These are phyloP conservation scores for Anisognathus igniventris DNA, from an alignment of 2,797 vertebrate genomes.

Conservation along the genomic window DNA sequence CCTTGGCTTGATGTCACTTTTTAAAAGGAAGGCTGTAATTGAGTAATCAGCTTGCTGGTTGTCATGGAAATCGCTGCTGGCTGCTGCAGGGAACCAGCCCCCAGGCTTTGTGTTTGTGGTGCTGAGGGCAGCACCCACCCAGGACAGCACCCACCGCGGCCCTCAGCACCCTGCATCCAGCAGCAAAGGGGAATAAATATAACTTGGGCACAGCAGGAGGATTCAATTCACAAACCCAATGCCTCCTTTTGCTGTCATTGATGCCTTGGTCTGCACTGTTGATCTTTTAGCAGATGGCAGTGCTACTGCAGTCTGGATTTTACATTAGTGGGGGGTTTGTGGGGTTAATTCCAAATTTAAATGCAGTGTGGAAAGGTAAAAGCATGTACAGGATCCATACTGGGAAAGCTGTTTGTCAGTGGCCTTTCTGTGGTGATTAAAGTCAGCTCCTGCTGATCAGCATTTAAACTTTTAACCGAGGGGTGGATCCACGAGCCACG, in stretches of 20 bases:
- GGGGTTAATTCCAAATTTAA: not conserved
- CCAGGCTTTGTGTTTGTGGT: not conserved
- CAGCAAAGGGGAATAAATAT: not conserved
- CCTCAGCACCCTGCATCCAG: not conserved
- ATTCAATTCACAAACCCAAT: not conserved
- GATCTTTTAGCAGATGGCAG: not conserved
- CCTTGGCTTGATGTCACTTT: constrained; percentile 30
- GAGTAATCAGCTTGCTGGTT: constrained; percentile 60
- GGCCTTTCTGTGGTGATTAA: constrained; percentile 30
- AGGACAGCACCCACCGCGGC: not conserved
- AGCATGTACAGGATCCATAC: not conserved
- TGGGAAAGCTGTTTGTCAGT: not conserved
- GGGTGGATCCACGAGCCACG: not conserved
- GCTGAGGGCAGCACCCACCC: not conserved
- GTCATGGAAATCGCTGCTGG: constrained; percentile 46
- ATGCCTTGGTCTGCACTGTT: not conserved
- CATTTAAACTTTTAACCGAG: constrained; percentile 1
- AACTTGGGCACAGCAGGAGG: not conserved
- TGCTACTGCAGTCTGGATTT: accelerated
- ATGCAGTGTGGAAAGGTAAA: not conserved
- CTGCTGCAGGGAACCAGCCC: constrained; percentile 30
- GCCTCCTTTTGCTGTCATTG: accelerated
- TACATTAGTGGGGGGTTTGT: accelerated
- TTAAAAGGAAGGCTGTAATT: constrained; percentile 43
- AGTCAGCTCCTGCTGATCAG: not conserved